Percentiles rank a stretch among this genome's conserved stretches.
Evolutionary conservation across 2,113 vertebrate genomes (phyloP).

Genomic region (Telmatochromis sp.): DNA sequence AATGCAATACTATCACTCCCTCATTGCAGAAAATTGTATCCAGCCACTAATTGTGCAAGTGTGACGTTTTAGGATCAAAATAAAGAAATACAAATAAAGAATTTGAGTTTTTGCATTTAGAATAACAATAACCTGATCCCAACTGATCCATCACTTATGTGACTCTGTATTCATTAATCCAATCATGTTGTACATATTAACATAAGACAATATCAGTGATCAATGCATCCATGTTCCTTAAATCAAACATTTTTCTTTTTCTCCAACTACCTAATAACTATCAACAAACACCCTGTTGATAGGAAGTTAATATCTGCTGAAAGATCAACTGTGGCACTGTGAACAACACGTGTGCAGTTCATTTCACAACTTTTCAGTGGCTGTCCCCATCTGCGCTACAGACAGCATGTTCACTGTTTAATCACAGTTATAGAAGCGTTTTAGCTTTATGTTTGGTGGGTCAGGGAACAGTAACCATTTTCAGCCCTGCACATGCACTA

Average conservation of each 20-base stretch:
- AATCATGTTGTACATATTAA: neutral
- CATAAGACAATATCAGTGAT: neutral
- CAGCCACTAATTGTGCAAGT: neutral
- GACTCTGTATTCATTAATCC: neutral
- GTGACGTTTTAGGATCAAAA: neutral
- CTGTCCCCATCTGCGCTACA: neutral
- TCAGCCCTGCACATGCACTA: neutral
- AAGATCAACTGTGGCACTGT: neutral
- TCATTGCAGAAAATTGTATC: neutral
- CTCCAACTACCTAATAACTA: neutral
- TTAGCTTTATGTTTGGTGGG: neutral
- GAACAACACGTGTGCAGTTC: neutral
- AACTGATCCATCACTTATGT: neutral
- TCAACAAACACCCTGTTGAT: neutral
- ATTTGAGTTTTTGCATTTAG: neutral
- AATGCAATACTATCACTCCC: neutral
- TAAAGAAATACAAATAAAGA: neutral
- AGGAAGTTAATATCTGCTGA: neutral
- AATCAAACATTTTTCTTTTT: neutral
- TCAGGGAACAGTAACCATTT: neutral
- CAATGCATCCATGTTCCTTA: neutral
- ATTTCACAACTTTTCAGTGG: neutral
- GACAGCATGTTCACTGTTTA: neutral
- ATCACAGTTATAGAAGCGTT: neutral
- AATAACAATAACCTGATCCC: neutral